phyloP scores from a whole-genome alignment of 1,140 invertebrate species.

The Cotesia vestalis region DNA sequence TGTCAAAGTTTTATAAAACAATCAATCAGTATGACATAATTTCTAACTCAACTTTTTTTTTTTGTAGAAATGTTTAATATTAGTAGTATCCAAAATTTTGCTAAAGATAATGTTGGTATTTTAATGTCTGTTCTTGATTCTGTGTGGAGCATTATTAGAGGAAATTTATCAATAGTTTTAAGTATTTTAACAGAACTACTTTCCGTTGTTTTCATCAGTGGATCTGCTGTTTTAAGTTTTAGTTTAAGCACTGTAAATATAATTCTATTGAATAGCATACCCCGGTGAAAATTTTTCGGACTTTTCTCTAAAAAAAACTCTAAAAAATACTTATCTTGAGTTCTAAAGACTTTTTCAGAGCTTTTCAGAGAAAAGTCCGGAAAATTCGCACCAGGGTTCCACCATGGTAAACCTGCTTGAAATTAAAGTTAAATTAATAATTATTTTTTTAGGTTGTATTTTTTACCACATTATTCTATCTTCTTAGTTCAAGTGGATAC shows the following conservation, averaged over 20 bases:
- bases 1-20: neutral
- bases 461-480: constrained; percentile 94
- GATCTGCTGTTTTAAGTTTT: constrained; percentile 93
- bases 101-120: constrained; percentile 92
- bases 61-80: constrained; percentile 76
- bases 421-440: constrained; percentile 5
- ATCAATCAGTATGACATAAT: neutral
- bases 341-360: no score
- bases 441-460: constrained; percentile 82
- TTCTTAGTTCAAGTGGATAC: constrained; percentile 87
- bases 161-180: constrained; percentile 92
- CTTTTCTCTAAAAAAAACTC: no score
- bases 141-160: constrained; percentile 90
- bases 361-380: no score
- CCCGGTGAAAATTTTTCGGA: no score
- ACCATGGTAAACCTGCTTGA: neutral
- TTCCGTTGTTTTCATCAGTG: constrained; percentile 89
- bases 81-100: constrained; percentile 79
- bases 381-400: no score
- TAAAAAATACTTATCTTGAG: no score
- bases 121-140: constrained; percentile 90
- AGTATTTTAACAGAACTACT: constrained; percentile 85
- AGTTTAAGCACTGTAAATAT: constrained; percentile 85
- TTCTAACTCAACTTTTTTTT: neutral
- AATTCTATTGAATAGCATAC: neutral